Evolutionary conservation across 2,113 vertebrate genomes (phyloP).

Genomic region (Cebus imitator): DNA sequence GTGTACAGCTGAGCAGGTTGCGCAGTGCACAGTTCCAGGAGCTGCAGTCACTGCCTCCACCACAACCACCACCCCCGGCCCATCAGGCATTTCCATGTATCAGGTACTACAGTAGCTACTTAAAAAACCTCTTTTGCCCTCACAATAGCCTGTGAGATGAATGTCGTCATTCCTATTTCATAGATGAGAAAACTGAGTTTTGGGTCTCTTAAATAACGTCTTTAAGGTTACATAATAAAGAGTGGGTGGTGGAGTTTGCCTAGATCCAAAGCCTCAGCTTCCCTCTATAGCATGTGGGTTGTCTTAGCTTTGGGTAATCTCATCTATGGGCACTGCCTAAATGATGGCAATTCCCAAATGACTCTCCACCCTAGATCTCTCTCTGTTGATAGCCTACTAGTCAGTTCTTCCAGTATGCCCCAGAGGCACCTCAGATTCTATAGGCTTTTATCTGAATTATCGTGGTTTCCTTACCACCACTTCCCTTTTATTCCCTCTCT

Average conservation of each 20-base stretch:
- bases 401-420: background rate
- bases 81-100: background rate
- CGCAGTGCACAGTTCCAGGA: background rate
- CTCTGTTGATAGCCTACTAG: background rate
- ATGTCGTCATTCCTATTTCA: background rate
- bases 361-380: background rate
- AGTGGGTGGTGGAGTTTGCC: background rate
- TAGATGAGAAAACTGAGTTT: background rate
- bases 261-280: background rate
- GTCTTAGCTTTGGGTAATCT: conserved; percentile 10
- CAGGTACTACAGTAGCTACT: background rate
- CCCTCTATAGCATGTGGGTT: background rate
- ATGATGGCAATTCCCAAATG: background rate
- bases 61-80: too few relatives aligned
- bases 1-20: background rate
- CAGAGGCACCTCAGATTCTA: background rate
- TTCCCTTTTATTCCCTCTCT: background rate
- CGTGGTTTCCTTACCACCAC: background rate
- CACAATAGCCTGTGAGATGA: background rate
- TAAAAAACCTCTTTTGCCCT: background rate
- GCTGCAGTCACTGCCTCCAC: background rate
- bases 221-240: background rate
- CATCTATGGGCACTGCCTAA: background rate
- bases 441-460: too few relatives aligned
- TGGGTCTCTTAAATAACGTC: background rate